A percentile compares a stretch with the other conserved stretches of the same genome.
Evolutionary conservation across 53 echinoderm and acorn worm genomes (phyloP).

Genomic region (Hippasteria phrygiana): DNA sequence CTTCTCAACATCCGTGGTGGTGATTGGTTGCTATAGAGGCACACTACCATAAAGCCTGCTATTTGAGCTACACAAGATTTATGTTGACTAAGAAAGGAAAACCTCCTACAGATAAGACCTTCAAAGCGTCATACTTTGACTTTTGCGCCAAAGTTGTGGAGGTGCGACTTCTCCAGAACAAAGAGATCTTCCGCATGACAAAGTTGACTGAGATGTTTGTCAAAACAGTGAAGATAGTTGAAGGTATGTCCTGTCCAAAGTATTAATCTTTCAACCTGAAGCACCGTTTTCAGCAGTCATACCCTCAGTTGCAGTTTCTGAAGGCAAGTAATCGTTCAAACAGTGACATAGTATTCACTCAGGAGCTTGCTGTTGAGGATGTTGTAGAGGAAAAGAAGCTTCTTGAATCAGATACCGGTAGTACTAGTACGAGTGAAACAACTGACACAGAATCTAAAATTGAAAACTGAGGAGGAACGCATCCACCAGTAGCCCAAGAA

Average conservation of each 20-base stretch:
- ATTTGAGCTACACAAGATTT: constrained; percentile 20
- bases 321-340: background rate
- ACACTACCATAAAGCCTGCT: constrained; percentile 54
- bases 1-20: background rate
- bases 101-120: background rate
- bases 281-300: background rate
- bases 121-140: background rate
- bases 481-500: background rate
- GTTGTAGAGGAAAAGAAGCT: constrained; percentile 8
- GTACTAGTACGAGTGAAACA: background rate
- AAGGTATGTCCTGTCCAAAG: background rate
- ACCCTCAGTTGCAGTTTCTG: constrained; percentile 3
- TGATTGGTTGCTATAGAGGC: constrained; percentile 62
- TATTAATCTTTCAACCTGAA: constrained; percentile 6
- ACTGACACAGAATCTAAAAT: background rate
- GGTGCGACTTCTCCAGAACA: background rate
- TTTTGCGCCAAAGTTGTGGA: background rate
- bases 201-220: background rate
- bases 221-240: constrained; percentile 2
- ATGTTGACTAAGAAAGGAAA: background rate
- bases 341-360: background rate
- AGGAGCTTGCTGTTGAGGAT: constrained; percentile 16
- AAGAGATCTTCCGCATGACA: constrained; percentile 2
- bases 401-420: background rate
- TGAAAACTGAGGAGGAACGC: background rate